Conservation (phyloP, 2,113 vertebrate genomes). For the Archilochus colubris region DNA sequence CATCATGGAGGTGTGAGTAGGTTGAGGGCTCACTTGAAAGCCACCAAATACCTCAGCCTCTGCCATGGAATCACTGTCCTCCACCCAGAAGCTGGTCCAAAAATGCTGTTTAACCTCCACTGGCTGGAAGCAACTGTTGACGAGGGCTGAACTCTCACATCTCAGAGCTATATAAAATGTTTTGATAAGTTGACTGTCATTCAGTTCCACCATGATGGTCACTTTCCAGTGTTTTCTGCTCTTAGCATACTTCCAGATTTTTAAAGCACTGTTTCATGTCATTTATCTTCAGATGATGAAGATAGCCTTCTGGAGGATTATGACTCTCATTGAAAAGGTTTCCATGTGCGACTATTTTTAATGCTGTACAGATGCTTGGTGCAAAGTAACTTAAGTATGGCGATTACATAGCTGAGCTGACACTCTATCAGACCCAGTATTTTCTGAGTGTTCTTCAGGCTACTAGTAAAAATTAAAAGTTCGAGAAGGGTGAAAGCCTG, state of each 20-base stretch:
- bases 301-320: not conserved
- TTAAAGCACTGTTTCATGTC: not conserved
- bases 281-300: not conserved
- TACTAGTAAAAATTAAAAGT: not conserved
- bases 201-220: not conserved
- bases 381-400: not conserved
- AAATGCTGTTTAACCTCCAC: not conserved
- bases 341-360: not conserved
- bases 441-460: not conserved
- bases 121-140: not conserved
- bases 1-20: accelerated
- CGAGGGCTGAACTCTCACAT: not conserved
- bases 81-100: not conserved
- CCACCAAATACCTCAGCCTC: not conserved
- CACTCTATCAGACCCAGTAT: not conserved
- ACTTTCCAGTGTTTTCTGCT: not conserved
- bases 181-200: not conserved
- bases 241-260: not conserved
- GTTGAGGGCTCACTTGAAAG: not conserved
- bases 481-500: not conserved
- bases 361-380: not conserved
- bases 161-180: not conserved
- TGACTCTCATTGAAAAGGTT: not conserved
- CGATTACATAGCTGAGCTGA: not conserved
- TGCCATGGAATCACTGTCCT: not conserved